phyloP scores from a whole-genome alignment of 1,140 invertebrate genomes.

The Pachyrhynchus sulphureomaculatus region DNA sequence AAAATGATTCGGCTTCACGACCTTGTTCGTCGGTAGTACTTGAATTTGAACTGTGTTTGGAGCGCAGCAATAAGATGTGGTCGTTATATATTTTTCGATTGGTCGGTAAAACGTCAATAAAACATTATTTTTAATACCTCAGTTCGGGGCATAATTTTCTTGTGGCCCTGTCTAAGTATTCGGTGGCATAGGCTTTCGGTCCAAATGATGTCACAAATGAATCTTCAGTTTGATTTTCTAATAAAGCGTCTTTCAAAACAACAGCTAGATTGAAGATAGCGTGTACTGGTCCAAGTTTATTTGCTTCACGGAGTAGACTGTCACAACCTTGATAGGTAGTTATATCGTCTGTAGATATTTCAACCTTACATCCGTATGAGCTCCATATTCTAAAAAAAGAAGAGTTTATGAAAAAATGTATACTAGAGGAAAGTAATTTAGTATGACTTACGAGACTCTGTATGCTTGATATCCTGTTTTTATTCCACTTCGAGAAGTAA shows the following conservation, averaged over 20 bases:
- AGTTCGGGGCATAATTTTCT: constrained; percentile 56
- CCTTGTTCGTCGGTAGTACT: no score
- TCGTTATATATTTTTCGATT: no score
- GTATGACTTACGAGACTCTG: constrained; percentile 55
- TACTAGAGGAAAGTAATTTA: not conserved
- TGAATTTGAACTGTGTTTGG: no score
- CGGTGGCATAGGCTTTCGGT: constrained; percentile 55
- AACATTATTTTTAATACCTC: constrained; percentile 11
- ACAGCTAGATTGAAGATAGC: no score
- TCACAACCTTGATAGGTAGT: constrained; percentile 52
- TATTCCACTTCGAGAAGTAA: constrained; percentile 78
- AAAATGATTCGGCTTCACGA: no score
- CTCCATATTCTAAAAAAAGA: constrained; percentile 52
- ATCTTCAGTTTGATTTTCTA: constrained; percentile 53
- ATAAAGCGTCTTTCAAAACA: constrained; percentile 58
- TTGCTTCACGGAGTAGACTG: constrained; percentile 71
- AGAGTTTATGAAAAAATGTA: not conserved
- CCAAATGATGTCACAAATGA: constrained; percentile 54
- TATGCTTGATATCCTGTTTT: constrained; percentile 76
- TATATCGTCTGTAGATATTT: constrained; percentile 54
- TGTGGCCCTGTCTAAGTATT: constrained; percentile 55
- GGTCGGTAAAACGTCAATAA: no score
- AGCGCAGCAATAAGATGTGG: no score
- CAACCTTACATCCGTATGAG: constrained; percentile 57
- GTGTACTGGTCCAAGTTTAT: no score